Conservation (phyloP, 2,797 vertebrate species). For the Remorina albescens region DNA sequence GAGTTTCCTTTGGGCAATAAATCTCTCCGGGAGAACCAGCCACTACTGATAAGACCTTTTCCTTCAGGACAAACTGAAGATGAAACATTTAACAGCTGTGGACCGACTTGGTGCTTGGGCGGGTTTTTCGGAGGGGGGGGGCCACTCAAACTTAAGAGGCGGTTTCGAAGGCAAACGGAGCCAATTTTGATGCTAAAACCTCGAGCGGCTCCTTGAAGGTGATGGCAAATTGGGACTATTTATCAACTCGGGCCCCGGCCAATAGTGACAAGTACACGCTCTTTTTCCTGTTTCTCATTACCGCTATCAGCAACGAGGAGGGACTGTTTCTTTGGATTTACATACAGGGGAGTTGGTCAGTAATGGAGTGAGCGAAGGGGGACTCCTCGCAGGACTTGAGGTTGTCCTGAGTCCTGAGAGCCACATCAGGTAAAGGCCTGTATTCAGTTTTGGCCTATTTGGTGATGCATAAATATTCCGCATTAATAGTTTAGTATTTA, state of each 20-base stretch:
- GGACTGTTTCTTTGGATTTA: slow-evolving; percentile 71
- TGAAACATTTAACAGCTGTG: no score
- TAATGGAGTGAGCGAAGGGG: slow-evolving; percentile 14
- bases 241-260: slow-evolving; percentile 79
- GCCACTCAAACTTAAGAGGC: slow-evolving; percentile 43
- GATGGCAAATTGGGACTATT: slow-evolving; percentile 84
- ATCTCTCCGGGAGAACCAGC: neutral
- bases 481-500: no score
- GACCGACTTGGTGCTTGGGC: neutral
- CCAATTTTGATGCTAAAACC: slow-evolving; percentile 60
- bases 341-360: slow-evolving; percentile 56
- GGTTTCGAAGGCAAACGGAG: slow-evolving; percentile 67
- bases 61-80: neutral
- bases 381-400: neutral
- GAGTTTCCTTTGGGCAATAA: neutral
- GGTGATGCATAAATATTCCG: no score
- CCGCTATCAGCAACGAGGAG: slow-evolving; percentile 78
- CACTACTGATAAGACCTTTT: neutral
- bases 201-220: slow-evolving; percentile 80
- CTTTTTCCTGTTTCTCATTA: slow-evolving; percentile 82
- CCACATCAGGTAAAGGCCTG: neutral
- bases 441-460: no score
- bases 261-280: slow-evolving; percentile 83
- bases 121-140: slow-evolving; percentile 41
- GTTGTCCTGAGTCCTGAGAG: slow-evolving; percentile 11